Conservation (phyloP, 2,888 invertebrate species). For the Phlogophora meticulosa region DNA sequence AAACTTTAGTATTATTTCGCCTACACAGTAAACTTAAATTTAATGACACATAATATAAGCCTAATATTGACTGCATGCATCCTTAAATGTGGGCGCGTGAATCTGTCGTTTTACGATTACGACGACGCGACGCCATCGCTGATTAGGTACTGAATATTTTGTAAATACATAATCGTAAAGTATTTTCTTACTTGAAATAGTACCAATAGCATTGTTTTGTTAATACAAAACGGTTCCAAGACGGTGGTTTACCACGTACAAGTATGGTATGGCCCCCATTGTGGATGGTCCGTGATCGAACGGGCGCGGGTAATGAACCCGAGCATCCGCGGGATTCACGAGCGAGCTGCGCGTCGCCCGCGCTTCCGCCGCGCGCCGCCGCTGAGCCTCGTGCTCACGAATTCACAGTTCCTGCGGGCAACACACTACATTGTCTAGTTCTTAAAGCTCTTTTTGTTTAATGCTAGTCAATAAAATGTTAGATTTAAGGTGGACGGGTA, state of each 20-base stretch:
- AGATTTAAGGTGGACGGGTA: slow-evolving; percentile 1
- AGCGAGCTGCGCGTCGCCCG: slow-evolving; percentile 62
- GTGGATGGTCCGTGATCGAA: slow-evolving; percentile 78
- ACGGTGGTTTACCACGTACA: slow-evolving; percentile 74
- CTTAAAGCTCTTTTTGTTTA: slow-evolving; percentile 45
- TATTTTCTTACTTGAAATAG: slow-evolving; percentile 44
- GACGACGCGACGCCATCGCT: slow-evolving; percentile 17
- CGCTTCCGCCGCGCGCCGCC: slow-evolving; percentile 57
- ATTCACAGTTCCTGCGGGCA: slow-evolving; percentile 70
- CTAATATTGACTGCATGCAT: slow-evolving; percentile 42
- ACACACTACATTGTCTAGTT: slow-evolving; percentile 47
- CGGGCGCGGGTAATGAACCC: slow-evolving; percentile 88
- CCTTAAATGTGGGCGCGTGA: slow-evolving; percentile 44
- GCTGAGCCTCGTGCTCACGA: slow-evolving; percentile 76
- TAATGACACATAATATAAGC: slow-evolving; percentile 38
- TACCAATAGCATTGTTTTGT: slow-evolving; percentile 49
- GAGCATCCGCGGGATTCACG: slow-evolving; percentile 79
- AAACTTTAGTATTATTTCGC: slow-evolving; percentile 31
- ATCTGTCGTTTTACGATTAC: slow-evolving; percentile 50
- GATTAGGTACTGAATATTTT: slow-evolving; percentile 13
- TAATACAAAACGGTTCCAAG: slow-evolving; percentile 50
- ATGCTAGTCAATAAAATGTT: slow-evolving; percentile 27
- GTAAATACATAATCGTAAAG: slow-evolving; percentile 19
- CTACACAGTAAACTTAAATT: slow-evolving; percentile 40
- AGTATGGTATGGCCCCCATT: slow-evolving; percentile 79